A percentile compares a stretch with the other conserved stretches of the same genome.
Conservation (phyloP, 2,888 invertebrate genomes). For the Agrochola macilenta region DNA sequence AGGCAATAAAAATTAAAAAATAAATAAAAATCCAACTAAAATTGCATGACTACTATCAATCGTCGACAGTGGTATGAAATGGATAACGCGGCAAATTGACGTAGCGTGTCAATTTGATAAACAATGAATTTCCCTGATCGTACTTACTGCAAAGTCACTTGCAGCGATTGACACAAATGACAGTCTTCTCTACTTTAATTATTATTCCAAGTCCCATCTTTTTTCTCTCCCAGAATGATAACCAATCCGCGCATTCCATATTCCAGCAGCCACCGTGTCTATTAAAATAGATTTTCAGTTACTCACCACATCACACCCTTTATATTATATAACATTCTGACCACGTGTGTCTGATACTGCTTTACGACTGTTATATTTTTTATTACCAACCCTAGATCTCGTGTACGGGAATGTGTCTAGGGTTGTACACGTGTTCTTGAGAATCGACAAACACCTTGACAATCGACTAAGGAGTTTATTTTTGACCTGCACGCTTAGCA, state of each 20-base stretch:
- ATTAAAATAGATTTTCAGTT: conserved; percentile 56
- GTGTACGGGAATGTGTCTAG: conserved; percentile 49
- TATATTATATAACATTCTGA: conserved; percentile 62
- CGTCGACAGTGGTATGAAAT: too few species aligned
- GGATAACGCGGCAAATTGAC: too few species aligned
- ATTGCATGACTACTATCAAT: too few species aligned
- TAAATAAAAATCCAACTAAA: too few species aligned
- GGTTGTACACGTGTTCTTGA: conserved; percentile 45
- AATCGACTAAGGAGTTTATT: conserved; percentile 37
- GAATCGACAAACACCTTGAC: conserved; percentile 45
- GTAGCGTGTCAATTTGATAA: too few species aligned
- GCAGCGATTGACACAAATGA: neutral
- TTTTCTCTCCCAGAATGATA: neutral
- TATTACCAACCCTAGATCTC: conserved; percentile 66
- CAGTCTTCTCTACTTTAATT: neutral
- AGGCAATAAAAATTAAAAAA: too few species aligned
- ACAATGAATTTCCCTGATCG: too few species aligned
- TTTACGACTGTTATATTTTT: conserved; percentile 76
- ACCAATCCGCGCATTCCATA: conserved; percentile 28
- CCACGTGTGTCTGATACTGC: conserved; percentile 72
- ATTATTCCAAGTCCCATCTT: neutral
- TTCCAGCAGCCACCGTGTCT: conserved; percentile 34
- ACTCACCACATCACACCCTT: conserved; percentile 40
- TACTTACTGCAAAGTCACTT: neutral
- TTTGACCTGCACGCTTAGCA: neutral